Evolutionary conservation across 2,797 vertebrate genomes (phyloP), one percentile per base, ranked within the genome.

Genomic region (Malurus leucopterus): DNA sequence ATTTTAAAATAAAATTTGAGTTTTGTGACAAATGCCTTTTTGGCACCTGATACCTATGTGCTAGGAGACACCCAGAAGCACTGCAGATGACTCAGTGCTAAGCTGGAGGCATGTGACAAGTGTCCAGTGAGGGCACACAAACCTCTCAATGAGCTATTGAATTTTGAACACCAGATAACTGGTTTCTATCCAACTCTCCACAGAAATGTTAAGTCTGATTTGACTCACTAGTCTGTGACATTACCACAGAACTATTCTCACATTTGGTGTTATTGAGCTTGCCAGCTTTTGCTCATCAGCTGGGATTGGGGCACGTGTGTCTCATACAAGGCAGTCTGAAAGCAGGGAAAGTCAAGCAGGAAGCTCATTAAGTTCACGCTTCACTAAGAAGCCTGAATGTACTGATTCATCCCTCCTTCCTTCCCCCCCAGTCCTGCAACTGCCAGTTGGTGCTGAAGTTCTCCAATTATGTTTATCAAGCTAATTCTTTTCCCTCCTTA

Each of bases 301-400:
- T 90, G 70, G 62, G 57, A 80, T 0, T 77, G 57, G 68, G 43
- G 63, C 88, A 93, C 14, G 22, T 76, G 72, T 22, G 36, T 84
- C 41, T 90, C 80, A 34, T 9, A 27, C 27, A 82, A 77, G 34
- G 72, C 76, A 84, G 72, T 6, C 49, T 91, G 91, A 89, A 93
- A 84, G 70, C 78, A 84, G 22, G 8, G 41, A 61, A 80, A 87
- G 84, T 69, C 76, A 64, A 70, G 84, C 64, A 92, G 81, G 71
- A 88, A 94, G 71, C 88, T 92, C 89, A 80, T 93, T 84, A 93
- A 92, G 77, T 86, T 95, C 80, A 95, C 3, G 71, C 83, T 94
- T 94, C 81, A 55, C 44, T 92, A 90, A 91, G 68, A 93, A 86
- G 77, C 54, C 71, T 93, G 91, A 93, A 95, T 93, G 61, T 79